Percentiles rank a stretch among this genome's conserved stretches.
Evolutionary conservation across 2,797 vertebrate genomes (phyloP).

Genomic region (Xenentodon cancila): DNA sequence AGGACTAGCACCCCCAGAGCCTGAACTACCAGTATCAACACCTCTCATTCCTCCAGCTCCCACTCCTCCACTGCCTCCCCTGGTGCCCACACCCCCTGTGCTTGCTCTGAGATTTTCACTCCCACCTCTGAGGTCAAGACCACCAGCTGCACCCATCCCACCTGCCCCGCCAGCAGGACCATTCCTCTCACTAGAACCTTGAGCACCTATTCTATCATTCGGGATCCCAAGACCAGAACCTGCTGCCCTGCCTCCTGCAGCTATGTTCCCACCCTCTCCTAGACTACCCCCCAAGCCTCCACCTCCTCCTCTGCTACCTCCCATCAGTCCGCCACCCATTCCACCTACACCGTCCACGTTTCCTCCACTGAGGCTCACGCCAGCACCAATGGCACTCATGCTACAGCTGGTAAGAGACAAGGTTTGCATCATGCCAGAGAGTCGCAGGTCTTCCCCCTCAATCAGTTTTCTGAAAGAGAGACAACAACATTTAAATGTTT

Average conservation of each 20-base stretch:
- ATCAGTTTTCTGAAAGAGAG: conserved; percentile 78
- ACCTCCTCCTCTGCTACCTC: conserved; percentile 20
- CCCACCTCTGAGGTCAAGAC: conserved; percentile 24
- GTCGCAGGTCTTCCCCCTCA: conserved; percentile 82
- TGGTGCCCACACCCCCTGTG: conserved; percentile 9
- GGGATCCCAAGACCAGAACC: conserved; percentile 31
- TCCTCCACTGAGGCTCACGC: conserved; percentile 58
- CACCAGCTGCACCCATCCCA: conserved; percentile 11
- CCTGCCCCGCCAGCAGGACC: conserved; percentile 25
- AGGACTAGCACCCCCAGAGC: conserved; percentile 9
- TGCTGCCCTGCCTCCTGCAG: conserved; percentile 18
- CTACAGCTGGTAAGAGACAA: conserved; percentile 69
- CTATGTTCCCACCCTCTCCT: conserved; percentile 32
- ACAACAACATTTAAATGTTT: neutral
- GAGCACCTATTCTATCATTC: conserved; percentile 40
- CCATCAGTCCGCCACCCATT: conserved; percentile 39
- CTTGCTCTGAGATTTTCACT: conserved; percentile 10
- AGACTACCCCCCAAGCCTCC: conserved; percentile 27
- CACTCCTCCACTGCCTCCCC: conserved; percentile 10
- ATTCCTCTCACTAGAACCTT: conserved; percentile 15
- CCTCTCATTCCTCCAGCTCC: neutral
- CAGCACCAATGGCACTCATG: conserved; percentile 56
- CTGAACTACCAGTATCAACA: neutral
- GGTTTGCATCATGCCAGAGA: conserved; percentile 73
- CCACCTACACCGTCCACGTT: conserved; percentile 42